These are phyloP conservation scores for Mus minutoides DNA, from an alignment of 2,797 vertebrate species.

Conservation along the genomic window DNA sequence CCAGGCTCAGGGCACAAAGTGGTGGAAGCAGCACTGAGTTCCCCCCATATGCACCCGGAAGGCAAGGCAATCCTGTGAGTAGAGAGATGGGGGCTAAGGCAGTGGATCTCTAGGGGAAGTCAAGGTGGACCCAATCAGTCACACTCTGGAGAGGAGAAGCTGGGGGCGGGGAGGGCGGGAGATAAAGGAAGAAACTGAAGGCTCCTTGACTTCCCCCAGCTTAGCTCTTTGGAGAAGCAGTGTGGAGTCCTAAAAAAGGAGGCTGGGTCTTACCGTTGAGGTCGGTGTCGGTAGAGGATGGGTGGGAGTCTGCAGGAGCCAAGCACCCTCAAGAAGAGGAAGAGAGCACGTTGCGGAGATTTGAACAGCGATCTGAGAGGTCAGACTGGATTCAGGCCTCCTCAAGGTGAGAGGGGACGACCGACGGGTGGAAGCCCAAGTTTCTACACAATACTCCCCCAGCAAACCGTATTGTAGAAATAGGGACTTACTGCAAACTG, in stretches of 20 bases:
- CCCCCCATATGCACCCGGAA: neutral
- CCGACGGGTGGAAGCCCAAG: fast-evolving
- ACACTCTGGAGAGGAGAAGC: neutral
- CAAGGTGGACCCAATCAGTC: neutral
- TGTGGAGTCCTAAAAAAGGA: neutral
- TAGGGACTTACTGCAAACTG: conserved; percentile 3
- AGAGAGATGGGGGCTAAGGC: neutral
- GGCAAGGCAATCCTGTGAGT: conserved; percentile 60
- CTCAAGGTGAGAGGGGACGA: neutral
- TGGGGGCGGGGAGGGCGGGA: neutral
- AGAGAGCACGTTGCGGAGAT: neutral
- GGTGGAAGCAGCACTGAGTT: neutral
- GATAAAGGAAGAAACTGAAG: neutral
- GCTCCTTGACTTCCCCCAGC: neutral
- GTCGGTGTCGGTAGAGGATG: neutral
- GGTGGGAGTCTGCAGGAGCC: neutral
- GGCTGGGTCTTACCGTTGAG: too few species aligned
- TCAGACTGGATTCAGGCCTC: neutral
- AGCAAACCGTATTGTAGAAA: neutral
- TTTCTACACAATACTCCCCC: neutral
- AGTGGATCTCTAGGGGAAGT: neutral
- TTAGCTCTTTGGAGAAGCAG: neutral
- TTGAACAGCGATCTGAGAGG: neutral
- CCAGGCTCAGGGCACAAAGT: neutral
- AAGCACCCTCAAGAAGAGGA: neutral